phyloP scores from a whole-genome alignment of 1,140 invertebrate genomes.

The Aphelenchoides fujianensis region DNA sequence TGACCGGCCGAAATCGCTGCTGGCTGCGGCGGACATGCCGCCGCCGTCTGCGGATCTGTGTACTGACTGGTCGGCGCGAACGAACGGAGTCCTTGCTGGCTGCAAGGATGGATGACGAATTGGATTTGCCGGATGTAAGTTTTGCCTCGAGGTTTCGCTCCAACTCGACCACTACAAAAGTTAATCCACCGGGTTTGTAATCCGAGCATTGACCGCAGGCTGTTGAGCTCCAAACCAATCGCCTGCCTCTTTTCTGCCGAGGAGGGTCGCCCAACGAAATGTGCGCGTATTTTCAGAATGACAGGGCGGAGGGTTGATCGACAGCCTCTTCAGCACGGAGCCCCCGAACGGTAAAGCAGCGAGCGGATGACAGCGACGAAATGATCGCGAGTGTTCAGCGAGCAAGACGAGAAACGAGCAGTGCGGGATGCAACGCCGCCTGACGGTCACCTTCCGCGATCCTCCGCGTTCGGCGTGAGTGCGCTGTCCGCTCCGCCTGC shows the following conservation, averaged over 20 bases:
- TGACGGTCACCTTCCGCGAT: slow-evolving; percentile 30
- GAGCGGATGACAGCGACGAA: no score
- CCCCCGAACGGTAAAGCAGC: neutral
- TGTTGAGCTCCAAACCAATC: no score
- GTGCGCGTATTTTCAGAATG: neutral
- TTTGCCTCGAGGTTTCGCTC: no score
- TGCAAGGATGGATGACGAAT: slow-evolving; percentile 39
- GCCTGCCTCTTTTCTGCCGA: no score
- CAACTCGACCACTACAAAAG: neutral
- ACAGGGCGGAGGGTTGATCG: neutral
- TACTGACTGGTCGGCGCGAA: neutral
- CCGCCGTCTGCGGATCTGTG: no score
- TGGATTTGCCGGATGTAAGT: slow-evolving; percentile 42
- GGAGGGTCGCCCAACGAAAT: no score
- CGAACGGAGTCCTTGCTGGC: neutral
- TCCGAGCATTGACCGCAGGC: no score
- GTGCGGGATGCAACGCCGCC: slow-evolving; percentile 28
- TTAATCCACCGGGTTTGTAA: no score
- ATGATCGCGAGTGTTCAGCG: no score
- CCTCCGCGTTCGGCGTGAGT: neutral
- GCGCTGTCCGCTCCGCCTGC: neutral
- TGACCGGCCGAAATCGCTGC: neutral
- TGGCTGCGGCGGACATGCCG: neutral
- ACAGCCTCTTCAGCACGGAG: slow-evolving; percentile 8
- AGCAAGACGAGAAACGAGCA: slow-evolving; percentile 4